Evolutionary conservation across 1,140 invertebrate genomes (phyloP), one percentile per base, ranked within the genome.

Genomic region (Trypoxylus dichotomus): DNA sequence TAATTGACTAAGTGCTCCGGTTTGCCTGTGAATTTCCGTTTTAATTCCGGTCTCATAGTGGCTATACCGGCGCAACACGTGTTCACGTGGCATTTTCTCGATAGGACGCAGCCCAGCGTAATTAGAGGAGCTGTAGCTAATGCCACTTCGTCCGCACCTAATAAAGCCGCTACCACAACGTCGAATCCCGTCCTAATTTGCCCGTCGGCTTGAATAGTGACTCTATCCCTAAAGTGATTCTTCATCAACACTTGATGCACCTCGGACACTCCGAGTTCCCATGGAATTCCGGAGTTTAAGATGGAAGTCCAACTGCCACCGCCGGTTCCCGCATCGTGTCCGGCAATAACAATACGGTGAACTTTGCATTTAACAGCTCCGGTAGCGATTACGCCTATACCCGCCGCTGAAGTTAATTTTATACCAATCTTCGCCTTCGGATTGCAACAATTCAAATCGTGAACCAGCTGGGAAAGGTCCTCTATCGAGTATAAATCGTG

Each of bases 401-500:
- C 98, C 32, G 79, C 80, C 90, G 99, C 97, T 0, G 98, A 99
- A 5, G 99, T 98, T 13, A 99, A 88, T 86, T 99, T 99, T 0
- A 99, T 98, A 74, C 96, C 98, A 79, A 99, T 97, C 73, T 97
- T 89, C 1, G 97, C 98, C 76, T 90, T 89, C 0, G 98, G 98
- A 90, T 99, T 99, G 60, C 97, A 95, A 85, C 95, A 97, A 87
- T 99, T 99, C 60, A 99, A 89, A 87, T 99, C 98, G 84, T 99
- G 99, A 84, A 99, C 99, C 54, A 99, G 89, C 89, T 99, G 96
- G 0, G 97, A 96, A 81, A 99, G 89, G 89, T 99, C 98, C 88
- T 99, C 98, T 84, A 99, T 99, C 37, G 97, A 98, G 88, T 99
- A 99, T 86, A 99, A 99, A 85, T 99, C 98, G 87, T 99, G 98